phyloP scores from a whole-genome alignment of 2,797 vertebrate genomes.

The Lateolabrax maculatus region DNA sequence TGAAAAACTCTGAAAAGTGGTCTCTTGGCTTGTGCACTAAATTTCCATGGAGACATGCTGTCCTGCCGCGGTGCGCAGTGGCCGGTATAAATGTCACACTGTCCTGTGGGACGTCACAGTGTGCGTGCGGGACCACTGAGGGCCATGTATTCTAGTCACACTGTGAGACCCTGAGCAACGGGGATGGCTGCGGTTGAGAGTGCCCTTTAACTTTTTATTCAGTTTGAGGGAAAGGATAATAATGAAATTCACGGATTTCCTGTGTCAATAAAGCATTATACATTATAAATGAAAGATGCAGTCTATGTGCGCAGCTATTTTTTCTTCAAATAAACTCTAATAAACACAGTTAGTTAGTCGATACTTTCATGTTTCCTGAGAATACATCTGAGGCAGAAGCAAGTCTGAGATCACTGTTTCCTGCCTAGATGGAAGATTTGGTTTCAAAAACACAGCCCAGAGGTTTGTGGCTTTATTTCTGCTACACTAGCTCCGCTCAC shows the following conservation, averaged over 20 bases:
- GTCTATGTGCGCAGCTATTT: not conserved
- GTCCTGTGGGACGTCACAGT: not conserved
- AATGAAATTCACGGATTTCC: constrained; percentile 7
- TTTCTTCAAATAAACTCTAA: constrained; percentile 29
- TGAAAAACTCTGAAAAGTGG: not conserved
- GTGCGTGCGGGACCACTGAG: not conserved
- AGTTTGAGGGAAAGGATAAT: constrained; percentile 13
- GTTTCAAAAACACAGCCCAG: constrained; percentile 31
- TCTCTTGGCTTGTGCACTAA: not conserved
- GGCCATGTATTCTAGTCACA: not conserved
- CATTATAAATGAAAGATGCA: not conserved
- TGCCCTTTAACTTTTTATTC: constrained; percentile 25
- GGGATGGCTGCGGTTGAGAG: not conserved
- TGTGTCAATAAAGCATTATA: constrained; percentile 2
- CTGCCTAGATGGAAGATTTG: constrained; percentile 59
- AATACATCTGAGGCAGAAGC: constrained; percentile 9
- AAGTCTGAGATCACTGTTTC: constrained; percentile 51
- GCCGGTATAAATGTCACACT: constrained; percentile 28
- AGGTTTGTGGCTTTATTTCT: constrained; percentile 66
- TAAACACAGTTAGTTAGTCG: not conserved
- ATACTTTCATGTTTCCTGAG: constrained; percentile 51
- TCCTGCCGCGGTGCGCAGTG: not conserved
- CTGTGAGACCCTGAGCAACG: not conserved
- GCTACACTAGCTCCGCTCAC: constrained; percentile 20
- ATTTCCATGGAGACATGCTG: not conserved